Conservation (phyloP, 2,797 vertebrate genomes). For the Schizothorax lantsangensis region DNA sequence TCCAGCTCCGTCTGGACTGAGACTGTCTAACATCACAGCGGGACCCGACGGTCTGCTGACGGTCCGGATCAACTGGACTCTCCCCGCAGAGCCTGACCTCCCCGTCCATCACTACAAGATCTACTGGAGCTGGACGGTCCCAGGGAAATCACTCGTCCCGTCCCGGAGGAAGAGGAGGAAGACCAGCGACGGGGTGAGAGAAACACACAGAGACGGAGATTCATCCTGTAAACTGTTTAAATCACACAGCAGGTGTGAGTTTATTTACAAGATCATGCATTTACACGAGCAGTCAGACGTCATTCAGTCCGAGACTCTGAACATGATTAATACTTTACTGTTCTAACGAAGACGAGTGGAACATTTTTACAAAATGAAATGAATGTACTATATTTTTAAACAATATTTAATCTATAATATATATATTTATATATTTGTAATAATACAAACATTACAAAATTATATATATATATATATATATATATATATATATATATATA, state of each 20-base stretch:
- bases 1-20: constrained; percentile 82
- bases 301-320: not conserved
- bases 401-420: no score
- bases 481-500: no score
- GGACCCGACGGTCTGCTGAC: constrained; percentile 81
- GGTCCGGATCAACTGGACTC: constrained; percentile 85
- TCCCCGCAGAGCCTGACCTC: constrained; percentile 87
- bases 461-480: no score
- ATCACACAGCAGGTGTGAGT: not conserved
- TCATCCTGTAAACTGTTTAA: not conserved
- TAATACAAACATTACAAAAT: no score
- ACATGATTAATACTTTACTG: not conserved
- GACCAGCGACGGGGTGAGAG: constrained; percentile 87
- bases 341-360: not conserved
- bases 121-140: constrained; percentile 90
- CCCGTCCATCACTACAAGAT: constrained; percentile 95
- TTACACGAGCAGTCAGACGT: not conserved
- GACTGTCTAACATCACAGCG: constrained; percentile 79
- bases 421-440: no score
- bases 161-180: constrained; percentile 93
- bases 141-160: constrained; percentile 83
- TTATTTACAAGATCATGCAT: not conserved
- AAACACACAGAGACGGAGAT: not conserved
- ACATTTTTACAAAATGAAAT: no score
- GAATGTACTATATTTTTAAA: no score